Evolutionary conservation across 2,888 invertebrate species (phyloP).

Genomic region (Cryptocheilus praepositus): DNA sequence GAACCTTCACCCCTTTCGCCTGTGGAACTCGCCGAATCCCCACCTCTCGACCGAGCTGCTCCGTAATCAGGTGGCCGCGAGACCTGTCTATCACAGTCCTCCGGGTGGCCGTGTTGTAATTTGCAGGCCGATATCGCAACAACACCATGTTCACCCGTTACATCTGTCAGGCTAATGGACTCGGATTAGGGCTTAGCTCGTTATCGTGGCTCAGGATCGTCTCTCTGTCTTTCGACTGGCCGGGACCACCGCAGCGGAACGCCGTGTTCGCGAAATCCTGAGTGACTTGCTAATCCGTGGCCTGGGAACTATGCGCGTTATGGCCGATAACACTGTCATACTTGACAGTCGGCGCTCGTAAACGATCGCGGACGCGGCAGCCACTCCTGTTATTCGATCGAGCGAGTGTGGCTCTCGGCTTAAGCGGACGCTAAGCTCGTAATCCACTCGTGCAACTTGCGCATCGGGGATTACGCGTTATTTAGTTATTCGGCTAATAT

Average conservation of each 20-base stretch:
- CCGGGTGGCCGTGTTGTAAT: conserved; percentile 67
- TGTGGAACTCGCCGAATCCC: conserved; percentile 2
- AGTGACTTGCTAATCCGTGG: conserved; percentile 48
- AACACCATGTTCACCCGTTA: conserved; percentile 61
- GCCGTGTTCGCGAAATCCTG: conserved; percentile 35
- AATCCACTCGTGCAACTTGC: too few relatives aligned
- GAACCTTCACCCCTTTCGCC: background rate
- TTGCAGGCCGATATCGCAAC: conserved; percentile 66
- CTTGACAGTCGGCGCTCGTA: conserved; percentile 18
- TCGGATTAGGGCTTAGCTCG: conserved; percentile 61
- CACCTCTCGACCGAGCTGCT: conserved; percentile 27
- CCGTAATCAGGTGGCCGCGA: conserved; percentile 57
- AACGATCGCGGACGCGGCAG: too few relatives aligned
- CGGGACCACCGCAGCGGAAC: conserved; percentile 23
- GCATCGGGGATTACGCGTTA: too few relatives aligned
- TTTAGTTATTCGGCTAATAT: too few relatives aligned
- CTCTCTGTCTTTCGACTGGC: conserved; percentile 49
- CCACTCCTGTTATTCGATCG: too few relatives aligned
- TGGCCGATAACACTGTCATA: conserved; percentile 39
- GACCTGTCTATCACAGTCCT: conserved; percentile 63
- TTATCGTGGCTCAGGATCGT: conserved; percentile 54
- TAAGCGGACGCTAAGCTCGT: too few relatives aligned
- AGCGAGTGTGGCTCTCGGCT: too few relatives aligned
- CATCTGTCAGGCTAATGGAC: conserved; percentile 70
- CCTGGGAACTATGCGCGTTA: conserved; percentile 32